A percentile compares a stretch with the other conserved stretches of the same genome.
These are phyloP conservation scores for Myrmecobius fasciatus DNA, from an alignment of 2,113 vertebrate genomes.

Conservation along the genomic window DNA sequence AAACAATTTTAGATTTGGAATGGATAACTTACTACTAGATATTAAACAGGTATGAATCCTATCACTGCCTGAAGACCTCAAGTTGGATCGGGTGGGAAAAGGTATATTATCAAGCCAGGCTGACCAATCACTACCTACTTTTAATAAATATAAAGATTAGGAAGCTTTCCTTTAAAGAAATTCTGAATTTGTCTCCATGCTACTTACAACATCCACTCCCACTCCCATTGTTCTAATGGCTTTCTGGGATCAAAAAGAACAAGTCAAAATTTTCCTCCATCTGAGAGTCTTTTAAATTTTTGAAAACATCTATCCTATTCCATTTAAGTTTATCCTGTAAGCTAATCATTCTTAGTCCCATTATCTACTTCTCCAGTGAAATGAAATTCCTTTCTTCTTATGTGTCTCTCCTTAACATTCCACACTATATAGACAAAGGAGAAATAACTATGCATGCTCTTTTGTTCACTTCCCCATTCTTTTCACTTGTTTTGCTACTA, in stretches of 20 bases:
- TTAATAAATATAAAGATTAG: background rate
- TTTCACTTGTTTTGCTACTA: background rate
- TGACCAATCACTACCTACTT: background rate
- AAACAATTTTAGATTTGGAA: background rate
- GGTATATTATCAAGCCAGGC: background rate
- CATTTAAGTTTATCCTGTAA: background rate
- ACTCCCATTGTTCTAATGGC: background rate
- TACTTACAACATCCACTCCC: background rate
- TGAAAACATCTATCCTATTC: background rate
- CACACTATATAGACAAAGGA: background rate
- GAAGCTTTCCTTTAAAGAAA: background rate
- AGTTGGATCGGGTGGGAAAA: background rate
- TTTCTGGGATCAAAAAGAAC: background rate
- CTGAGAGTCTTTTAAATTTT: background rate
- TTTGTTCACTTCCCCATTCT: background rate
- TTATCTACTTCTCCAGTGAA: background rate
- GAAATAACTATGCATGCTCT: background rate
- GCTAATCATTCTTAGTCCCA: background rate
- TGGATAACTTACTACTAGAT: background rate
- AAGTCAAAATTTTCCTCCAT: background rate
- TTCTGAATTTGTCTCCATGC: background rate
- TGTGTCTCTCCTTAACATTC: background rate
- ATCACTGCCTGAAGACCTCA: background rate
- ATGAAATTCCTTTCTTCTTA: background rate
- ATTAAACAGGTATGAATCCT: background rate